These are phyloP conservation scores for Clivina fossor DNA, from an alignment of 2,888 invertebrate genomes.

Conservation along the genomic window DNA sequence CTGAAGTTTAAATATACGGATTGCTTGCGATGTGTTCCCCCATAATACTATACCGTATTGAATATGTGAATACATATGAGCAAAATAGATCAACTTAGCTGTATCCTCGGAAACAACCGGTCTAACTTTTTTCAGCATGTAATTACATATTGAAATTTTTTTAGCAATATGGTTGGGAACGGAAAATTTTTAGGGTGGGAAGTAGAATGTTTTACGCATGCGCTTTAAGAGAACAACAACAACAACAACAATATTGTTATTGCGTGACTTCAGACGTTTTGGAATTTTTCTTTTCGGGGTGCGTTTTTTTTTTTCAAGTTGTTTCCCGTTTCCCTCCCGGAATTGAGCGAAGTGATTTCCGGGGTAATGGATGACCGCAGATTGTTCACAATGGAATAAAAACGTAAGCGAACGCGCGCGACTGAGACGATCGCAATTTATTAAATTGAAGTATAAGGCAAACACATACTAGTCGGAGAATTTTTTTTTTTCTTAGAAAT, in stretches of 20 bases:
- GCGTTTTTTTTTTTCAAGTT: no score
- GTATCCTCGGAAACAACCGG: no score
- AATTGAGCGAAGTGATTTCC: constrained; percentile 34
- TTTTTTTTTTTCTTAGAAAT: constrained; percentile 1
- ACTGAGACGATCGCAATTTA: constrained; percentile 34
- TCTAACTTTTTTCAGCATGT: no score
- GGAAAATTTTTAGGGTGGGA: not conserved
- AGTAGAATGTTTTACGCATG: constrained; percentile 10
- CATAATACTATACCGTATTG: no score
- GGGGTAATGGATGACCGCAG: constrained; percentile 30
- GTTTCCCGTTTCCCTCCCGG: no score
- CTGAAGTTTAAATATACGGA: no score
- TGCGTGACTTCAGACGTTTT: constrained; percentile 28
- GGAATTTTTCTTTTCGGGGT: constrained; percentile 29
- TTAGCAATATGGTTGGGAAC: no score
- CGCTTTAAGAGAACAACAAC: not conserved
- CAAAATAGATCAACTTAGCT: no score
- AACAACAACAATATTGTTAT: constrained; percentile 23
- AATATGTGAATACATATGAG: no score
- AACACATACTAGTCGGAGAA: constrained; percentile 11
- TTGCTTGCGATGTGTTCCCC: no score
- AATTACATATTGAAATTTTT: no score
- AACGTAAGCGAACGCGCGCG: constrained; percentile 18
- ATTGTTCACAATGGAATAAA: constrained; percentile 31
- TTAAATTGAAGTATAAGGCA: constrained; percentile 31